phyloP scores from a whole-genome alignment of 2,888 invertebrate genomes.

The Adelognathus sp. region DNA sequence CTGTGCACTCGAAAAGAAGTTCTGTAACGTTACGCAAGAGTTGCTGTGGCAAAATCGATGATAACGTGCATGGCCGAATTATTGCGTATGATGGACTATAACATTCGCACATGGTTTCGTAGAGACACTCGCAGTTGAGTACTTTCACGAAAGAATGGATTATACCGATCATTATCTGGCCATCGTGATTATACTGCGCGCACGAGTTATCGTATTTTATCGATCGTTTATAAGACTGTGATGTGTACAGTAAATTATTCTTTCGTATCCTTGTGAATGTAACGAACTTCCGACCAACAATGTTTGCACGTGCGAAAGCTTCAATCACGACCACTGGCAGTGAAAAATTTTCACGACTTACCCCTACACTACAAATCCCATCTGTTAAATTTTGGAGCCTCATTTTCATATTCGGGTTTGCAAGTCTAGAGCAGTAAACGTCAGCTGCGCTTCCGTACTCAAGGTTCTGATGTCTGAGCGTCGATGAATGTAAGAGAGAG shows the following conservation, averaged over 20 bases:
- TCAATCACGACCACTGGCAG: not conserved
- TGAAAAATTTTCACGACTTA: not conserved
- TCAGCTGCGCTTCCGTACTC: no score
- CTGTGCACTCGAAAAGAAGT: not conserved
- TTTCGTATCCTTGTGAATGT: constrained; percentile 34
- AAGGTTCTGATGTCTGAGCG: no score
- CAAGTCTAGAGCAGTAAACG: no score
- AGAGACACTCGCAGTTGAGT: constrained; percentile 6
- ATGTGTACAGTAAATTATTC: constrained; percentile 10
- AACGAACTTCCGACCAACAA: not conserved
- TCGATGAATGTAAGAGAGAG: no score
- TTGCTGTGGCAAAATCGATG: not conserved
- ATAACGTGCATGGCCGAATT: not conserved
- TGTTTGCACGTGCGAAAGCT: not conserved
- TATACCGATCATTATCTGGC: not conserved
- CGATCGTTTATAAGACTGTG: constrained; percentile 4
- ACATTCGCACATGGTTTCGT: constrained; percentile 1
- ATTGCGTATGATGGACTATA: not conserved
- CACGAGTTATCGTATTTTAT: constrained; percentile 5
- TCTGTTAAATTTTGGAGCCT: no score
- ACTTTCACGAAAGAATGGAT: constrained; percentile 24
- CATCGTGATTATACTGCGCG: not conserved
- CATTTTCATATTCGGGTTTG: no score
- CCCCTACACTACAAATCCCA: not conserved
- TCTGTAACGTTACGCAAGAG: not conserved